A percentile compares a stretch with the other conserved stretches of the same genome.
These are phyloP conservation scores for Trachelipus rathkii DNA, from an alignment of 1,140 invertebrate genomes.

Conservation along the genomic window DNA sequence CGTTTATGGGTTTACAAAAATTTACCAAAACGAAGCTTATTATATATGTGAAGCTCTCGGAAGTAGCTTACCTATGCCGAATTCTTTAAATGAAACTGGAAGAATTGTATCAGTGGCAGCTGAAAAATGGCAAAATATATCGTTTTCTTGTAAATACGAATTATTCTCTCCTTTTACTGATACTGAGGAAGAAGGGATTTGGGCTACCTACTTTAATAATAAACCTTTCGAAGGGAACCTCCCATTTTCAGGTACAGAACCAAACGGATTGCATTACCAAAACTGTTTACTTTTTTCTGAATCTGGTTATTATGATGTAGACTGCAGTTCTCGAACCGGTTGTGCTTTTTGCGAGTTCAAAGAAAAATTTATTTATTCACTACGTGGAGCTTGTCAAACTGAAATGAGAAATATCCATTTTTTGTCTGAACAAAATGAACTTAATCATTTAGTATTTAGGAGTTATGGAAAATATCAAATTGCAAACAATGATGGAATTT, in stretches of 20 bases:
- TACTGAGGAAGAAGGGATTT: neutral
- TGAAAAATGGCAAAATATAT: neutral
- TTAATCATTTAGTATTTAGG: neutral
- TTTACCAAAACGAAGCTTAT: neutral
- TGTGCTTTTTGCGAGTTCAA: conserved; percentile 20
- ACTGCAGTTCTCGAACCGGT: neutral
- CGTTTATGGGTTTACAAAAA: conserved; percentile 6
- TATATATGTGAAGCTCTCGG: conserved; percentile 25
- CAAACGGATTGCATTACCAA: conserved; percentile 23
- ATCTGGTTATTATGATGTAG: neutral
- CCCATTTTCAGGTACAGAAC: conserved; percentile 13
- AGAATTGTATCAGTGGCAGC: too few species aligned
- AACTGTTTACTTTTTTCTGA: conserved; percentile 18
- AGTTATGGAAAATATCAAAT: conserved; percentile 20
- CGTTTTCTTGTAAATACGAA: neutral
- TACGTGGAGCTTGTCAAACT: conserved; percentile 16
- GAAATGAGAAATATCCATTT: conserved; percentile 15
- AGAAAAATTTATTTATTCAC: neutral
- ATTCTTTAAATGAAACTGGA: neutral
- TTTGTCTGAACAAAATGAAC: conserved; percentile 3
- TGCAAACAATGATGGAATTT: conserved; percentile 7
- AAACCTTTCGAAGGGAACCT: neutral
- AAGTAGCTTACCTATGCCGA: conserved; percentile 3
- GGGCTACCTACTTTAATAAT: conserved; percentile 18
- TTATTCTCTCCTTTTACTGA: conserved; percentile 12